These are phyloP conservation scores for Cladopsammia gracilis DNA, from an alignment of 64 coral and sea anemone genomes.

Conservation along the genomic window DNA sequence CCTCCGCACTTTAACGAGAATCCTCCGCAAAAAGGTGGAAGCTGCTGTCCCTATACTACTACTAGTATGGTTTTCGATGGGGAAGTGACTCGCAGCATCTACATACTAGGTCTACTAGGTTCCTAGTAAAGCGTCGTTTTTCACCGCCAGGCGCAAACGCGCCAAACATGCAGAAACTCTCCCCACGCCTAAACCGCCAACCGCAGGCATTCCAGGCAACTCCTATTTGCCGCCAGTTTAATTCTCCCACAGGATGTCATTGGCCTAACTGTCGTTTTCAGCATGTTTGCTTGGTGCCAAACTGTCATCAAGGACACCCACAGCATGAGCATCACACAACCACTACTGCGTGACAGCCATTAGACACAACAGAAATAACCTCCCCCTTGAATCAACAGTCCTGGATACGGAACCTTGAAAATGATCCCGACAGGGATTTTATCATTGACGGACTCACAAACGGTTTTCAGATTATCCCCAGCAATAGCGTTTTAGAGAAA, in stretches of 20 bases:
- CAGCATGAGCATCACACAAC: background rate
- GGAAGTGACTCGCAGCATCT: no score
- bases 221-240: no score
- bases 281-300: background rate
- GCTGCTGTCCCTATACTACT: no score
- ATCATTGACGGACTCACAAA: constrained; percentile 1
- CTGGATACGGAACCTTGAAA: constrained; percentile 7
- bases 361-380: background rate
- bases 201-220: no score
- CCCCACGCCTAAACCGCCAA: no score
- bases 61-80: no score
- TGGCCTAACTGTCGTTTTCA: constrained; percentile 2
- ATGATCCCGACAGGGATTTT: constrained; percentile 11
- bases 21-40: no score
- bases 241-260: background rate
- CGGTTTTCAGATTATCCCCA: constrained; percentile 14
- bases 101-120: no score
- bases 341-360: background rate
- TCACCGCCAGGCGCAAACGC: no score
- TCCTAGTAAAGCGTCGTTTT: no score
- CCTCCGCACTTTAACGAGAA: no score
- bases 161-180: no score
- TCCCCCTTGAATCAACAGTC: background rate
- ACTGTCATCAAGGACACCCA: background rate
- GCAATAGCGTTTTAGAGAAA: background rate